Evolutionary conservation across 2,888 invertebrate genomes (phyloP), one percentile per base, ranked within the genome.

Genomic region (Pristionchus exspectatus): DNA sequence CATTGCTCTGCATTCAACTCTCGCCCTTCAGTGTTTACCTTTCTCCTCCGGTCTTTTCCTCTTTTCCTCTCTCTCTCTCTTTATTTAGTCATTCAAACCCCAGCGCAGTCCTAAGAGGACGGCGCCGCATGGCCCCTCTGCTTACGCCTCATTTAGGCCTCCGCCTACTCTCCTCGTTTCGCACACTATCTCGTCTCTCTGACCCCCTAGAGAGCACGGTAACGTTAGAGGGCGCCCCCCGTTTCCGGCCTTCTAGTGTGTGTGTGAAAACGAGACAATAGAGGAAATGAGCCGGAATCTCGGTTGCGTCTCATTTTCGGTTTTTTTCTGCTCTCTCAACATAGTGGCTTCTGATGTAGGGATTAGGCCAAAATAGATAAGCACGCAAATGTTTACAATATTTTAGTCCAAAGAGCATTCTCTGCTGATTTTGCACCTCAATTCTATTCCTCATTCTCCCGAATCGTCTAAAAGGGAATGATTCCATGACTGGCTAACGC

Each of bases 41-140:
- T 72, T 72, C 69, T 30, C 21, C 33, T 72, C 16, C 33, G 2
- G 21, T 21, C 56, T 5, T 38, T 38, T 38, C 38, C 12, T 14
- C 30, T 72, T 72, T 59, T 59, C 59, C 24, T 21, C 74, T 38
- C 33, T n/a, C 33, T 14, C 38, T 81, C 50, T 44, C 24, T 81
- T 81, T 81, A 81, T 81, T 81, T 54, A 81, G 81, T 81, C 81
- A 81, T 81, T 81, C 81, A n/a, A 50, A 54, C 50, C 27, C 81
- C 21, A 44, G 44, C 66, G 66, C 69, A n/a, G 74, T 77, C 81
- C 81, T 81, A 10, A 54, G 50, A 81, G 81, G 81, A 54, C 81
- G 81, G 2, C 38, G 50, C 18, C 27, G 69, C 69, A 50, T 9
- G 44, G 38, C 33, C 33, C 24, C 0, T 5, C 24, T 24, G 77